Percentiles rank a stretch among this genome's conserved stretches.
phyloP scores from a whole-genome alignment of 2,888 invertebrate species.

The Xestia rhomboidea region DNA sequence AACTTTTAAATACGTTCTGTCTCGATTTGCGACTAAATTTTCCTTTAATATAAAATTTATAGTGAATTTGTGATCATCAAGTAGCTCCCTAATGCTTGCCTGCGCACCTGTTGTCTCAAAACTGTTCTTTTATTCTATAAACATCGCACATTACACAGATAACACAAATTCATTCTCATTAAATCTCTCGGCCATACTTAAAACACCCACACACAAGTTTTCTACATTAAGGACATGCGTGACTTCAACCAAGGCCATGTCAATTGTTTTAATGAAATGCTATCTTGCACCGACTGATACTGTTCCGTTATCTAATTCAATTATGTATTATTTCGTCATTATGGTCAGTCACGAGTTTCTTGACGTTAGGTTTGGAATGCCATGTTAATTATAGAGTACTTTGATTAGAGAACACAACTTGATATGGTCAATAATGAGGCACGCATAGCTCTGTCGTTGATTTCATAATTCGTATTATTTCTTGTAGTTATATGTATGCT shows the following conservation, averaged over 20 bases:
- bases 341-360: slow-evolving; percentile 81
- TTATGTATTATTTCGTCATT: slow-evolving; percentile 85
- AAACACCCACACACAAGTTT: slow-evolving; percentile 44
- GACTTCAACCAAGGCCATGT: slow-evolving; percentile 81
- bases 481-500: background rate
- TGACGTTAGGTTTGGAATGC: slow-evolving; percentile 74
- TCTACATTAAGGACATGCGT: slow-evolving; percentile 69
- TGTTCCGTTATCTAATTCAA: slow-evolving; percentile 87
- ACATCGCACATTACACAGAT: slow-evolving; percentile 14
- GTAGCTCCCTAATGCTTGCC: background rate
- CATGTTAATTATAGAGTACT: slow-evolving; percentile 77
- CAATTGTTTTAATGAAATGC: slow-evolving; percentile 76
- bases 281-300: slow-evolving; percentile 72
- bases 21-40: too few relatives aligned
- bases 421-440: slow-evolving; percentile 46
- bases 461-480: slow-evolving; percentile 37
- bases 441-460: slow-evolving; percentile 20
- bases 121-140: background rate
- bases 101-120: background rate
- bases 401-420: slow-evolving; percentile 61
- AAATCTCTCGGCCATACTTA: slow-evolving; percentile 32
- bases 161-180: slow-evolving; percentile 32
- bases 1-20: background rate
- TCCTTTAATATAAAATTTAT: background rate
- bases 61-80: background rate